Percentiles rank a stretch among this genome's conserved stretches.
phyloP scores from a whole-genome alignment of 2,888 invertebrate species.

The Philereme transversata region DNA sequence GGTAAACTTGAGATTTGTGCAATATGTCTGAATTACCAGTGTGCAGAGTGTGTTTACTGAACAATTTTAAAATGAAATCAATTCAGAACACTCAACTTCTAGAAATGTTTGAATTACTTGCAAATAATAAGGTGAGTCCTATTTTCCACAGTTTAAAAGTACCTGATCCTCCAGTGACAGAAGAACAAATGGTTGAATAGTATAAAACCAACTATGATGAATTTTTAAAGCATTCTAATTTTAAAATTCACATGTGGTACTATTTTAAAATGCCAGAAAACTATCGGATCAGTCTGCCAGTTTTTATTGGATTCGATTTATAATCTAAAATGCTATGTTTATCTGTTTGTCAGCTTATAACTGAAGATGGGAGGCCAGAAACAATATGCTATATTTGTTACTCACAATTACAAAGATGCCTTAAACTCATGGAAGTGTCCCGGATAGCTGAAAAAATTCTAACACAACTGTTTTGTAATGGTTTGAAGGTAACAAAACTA shows the following conservation, averaged over 20 bases:
- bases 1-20: too few species aligned
- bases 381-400: constrained; percentile 23
- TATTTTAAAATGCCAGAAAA: too few species aligned
- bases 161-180: too few species aligned
- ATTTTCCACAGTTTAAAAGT: too few species aligned
- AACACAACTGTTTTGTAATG: constrained; percentile 12
- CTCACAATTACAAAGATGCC: constrained; percentile 15
- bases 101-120: constrained; percentile 22
- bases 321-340: neutral
- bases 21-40: constrained; percentile 13
- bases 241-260: too few species aligned
- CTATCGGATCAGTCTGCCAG: too few species aligned
- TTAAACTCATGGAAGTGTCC: constrained; percentile 17
- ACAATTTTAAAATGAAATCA: constrained; percentile 19
- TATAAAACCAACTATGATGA: too few species aligned
- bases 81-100: constrained; percentile 9
- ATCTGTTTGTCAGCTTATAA: constrained; percentile 18
- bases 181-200: too few species aligned
- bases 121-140: constrained; percentile 20
- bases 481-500: constrained; percentile 13
- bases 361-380: constrained; percentile 17
- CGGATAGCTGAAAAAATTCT: constrained; percentile 22
- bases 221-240: too few species aligned
- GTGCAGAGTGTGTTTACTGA: constrained; percentile 23
- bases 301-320: too few species aligned